Evolutionary conservation across 2,113 vertebrate genomes (phyloP).

Genomic region (Gymnocephalus cernua): DNA sequence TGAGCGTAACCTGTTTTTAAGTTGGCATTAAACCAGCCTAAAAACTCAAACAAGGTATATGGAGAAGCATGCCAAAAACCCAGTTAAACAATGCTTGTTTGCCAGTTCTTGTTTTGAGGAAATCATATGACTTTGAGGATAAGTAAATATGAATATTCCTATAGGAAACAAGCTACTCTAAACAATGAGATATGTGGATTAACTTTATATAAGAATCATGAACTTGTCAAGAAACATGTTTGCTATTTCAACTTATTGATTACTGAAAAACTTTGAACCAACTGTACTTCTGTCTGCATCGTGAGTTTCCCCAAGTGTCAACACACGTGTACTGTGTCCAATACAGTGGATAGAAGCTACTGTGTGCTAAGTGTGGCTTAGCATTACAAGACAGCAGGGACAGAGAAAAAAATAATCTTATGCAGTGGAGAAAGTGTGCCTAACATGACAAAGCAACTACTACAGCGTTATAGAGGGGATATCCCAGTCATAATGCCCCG

Average conservation of each 20-base stretch:
- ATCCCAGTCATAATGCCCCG: neutral
- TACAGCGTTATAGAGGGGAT: neutral
- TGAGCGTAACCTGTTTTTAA: slow-evolving; percentile 12
- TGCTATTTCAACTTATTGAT: neutral
- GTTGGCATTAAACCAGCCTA: neutral
- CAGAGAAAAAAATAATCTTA: neutral
- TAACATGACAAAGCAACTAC: neutral
- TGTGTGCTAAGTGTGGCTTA: neutral
- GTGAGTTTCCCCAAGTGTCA: neutral
- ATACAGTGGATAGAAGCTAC: neutral
- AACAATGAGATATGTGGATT: neutral
- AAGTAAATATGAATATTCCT: neutral
- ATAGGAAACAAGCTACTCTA: neutral
- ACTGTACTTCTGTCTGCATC: neutral
- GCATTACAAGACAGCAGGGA: neutral
- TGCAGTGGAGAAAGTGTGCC: neutral
- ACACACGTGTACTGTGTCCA: neutral
- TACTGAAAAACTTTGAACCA: neutral
- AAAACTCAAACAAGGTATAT: neutral
- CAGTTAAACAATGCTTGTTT: neutral
- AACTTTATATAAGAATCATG: neutral
- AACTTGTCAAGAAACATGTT: neutral
- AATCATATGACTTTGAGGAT: neutral
- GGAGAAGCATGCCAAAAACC: neutral
- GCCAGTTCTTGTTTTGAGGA: neutral